These are phyloP conservation scores for Diploscapter pachys DNA, from an alignment of 1,140 invertebrate genomes.

Conservation along the genomic window DNA sequence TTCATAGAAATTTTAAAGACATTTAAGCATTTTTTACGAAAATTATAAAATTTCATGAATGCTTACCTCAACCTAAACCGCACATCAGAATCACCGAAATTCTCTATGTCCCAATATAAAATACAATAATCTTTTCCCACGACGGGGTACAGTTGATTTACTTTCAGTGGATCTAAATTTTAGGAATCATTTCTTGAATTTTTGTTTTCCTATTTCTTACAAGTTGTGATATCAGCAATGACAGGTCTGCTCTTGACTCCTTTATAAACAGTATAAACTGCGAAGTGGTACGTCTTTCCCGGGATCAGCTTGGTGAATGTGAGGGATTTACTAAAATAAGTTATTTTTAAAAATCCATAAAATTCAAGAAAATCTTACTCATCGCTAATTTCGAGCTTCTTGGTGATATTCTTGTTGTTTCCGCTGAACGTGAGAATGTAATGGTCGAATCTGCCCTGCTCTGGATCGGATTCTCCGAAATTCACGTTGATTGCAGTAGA, in stretches of 20 bases:
- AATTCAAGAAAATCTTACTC: conserved; percentile 36
- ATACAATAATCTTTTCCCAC: conserved; percentile 51
- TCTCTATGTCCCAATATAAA: conserved; percentile 54
- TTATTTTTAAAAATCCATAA: neutral
- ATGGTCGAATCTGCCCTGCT: conserved; percentile 49
- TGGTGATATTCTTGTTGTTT: conserved; percentile 52
- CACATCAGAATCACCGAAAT: conserved; percentile 52
- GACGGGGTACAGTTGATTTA: conserved; percentile 51
- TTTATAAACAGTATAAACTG: conserved; percentile 52
- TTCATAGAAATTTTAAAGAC: too few species aligned
- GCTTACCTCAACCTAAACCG: conserved; percentile 49
- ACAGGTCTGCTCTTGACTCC: conserved; percentile 51
- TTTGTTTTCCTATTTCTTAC: conserved; percentile 30
- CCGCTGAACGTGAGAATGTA: conserved; percentile 52
- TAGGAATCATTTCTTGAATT: neutral
- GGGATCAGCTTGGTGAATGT: conserved; percentile 59
- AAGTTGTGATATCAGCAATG: conserved; percentile 49
- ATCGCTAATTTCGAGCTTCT: conserved; percentile 49
- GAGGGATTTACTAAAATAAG: conserved; percentile 50
- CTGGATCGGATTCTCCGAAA: conserved; percentile 54
- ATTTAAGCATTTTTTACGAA: too few species aligned
- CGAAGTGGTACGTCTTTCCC: conserved; percentile 54
- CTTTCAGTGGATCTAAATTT: conserved; percentile 53
- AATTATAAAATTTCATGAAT: too few species aligned
- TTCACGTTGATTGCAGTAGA: conserved; percentile 56